phyloP scores from a whole-genome alignment of 2,888 invertebrate genomes.

The Aelia acuminata region DNA sequence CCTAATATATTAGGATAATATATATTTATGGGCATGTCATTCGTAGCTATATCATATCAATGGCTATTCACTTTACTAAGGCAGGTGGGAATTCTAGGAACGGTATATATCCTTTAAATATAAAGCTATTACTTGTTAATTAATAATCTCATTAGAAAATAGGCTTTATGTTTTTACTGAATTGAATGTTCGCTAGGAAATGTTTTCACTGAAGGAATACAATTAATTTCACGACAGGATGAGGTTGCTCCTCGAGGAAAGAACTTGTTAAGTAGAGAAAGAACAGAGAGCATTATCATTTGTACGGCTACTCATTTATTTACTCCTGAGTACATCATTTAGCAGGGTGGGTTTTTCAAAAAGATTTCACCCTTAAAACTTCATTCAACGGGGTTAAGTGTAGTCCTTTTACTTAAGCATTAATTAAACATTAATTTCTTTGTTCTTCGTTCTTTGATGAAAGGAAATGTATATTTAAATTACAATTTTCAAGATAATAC shows the following conservation, averaged over 20 bases:
- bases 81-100: no score
- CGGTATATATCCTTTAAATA: no score
- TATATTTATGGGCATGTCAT: no score
- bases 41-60: no score
- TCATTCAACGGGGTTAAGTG: neutral
- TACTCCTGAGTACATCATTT: neutral
- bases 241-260: neutral
- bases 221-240: neutral
- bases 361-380: conserved; percentile 14
- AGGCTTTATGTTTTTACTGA: no score
- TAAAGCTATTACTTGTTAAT: no score
- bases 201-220: neutral
- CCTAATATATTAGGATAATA: no score
- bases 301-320: conserved; percentile 24
- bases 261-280: conserved; percentile 9
- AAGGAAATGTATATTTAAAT: neutral
- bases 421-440: neutral
- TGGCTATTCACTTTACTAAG: no score
- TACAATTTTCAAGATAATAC: neutral
- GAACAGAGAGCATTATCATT: conserved; percentile 18
- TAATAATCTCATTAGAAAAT: no score
- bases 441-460: neutral
- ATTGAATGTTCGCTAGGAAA: neutral
- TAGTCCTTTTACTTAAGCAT: neutral
- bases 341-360: neutral